Evolutionary conservation across 2,888 invertebrate species (phyloP).

Genomic region (Rhingia campestris): DNA sequence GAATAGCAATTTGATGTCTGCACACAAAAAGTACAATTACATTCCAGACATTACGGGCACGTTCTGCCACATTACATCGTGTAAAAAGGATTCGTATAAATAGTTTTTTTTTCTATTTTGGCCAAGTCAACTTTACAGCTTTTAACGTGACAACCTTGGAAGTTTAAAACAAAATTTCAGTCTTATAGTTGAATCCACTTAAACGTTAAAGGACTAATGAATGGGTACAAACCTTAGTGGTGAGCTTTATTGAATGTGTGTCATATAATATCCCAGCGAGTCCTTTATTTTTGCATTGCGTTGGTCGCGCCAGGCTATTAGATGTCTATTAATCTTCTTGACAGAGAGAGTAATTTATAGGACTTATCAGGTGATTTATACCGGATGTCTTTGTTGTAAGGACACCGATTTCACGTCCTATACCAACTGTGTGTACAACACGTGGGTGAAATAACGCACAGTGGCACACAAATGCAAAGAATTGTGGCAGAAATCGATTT

Average conservation of each 20-base stretch:
- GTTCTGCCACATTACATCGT: too few relatives aligned
- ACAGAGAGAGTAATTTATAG: conserved; percentile 68
- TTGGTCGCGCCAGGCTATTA: conserved; percentile 33
- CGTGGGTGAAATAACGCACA: conserved; percentile 6
- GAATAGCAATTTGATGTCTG: too few relatives aligned
- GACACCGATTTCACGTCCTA: conserved; percentile 6
- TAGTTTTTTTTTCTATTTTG: background rate
- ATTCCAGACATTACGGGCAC: too few relatives aligned
- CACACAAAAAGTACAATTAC: too few relatives aligned
- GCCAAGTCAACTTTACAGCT: background rate
- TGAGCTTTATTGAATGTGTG: conserved; percentile 33
- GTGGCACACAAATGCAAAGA: too few relatives aligned
- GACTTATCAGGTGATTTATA: conserved; percentile 70
- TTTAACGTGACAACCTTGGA: too few relatives aligned
- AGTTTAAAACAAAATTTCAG: too few relatives aligned
- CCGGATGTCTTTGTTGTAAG: conserved; percentile 23
- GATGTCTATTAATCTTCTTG: conserved; percentile 67
- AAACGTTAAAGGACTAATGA: background rate
- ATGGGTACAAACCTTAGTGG: conserved; percentile 3
- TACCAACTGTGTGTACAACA: background rate
- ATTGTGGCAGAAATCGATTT: too few relatives aligned
- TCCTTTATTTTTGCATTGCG: background rate
- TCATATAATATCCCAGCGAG: background rate
- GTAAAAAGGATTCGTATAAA: too few relatives aligned
- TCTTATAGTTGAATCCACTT: too few relatives aligned